These are phyloP conservation scores for Trachelus iudaicus DNA, from an alignment of 2,888 invertebrate species.

Conservation along the genomic window DNA sequence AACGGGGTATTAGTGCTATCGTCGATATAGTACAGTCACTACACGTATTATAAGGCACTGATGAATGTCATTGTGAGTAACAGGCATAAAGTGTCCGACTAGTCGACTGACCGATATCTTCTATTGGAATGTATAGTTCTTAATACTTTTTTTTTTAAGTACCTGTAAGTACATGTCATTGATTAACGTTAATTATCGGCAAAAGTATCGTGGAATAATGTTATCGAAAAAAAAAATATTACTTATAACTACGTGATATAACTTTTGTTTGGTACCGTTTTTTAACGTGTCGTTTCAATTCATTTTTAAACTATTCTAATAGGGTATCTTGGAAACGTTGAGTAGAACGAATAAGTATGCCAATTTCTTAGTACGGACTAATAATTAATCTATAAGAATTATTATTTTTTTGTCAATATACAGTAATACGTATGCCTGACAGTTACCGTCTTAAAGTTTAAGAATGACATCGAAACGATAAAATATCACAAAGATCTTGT, in stretches of 20 bases:
- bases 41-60: neutral
- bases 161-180: neutral
- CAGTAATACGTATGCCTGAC: neutral
- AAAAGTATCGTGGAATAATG: neutral
- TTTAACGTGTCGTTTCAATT: neutral
- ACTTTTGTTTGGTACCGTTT: neutral
- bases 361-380: neutral
- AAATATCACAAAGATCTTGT: neutral
- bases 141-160: neutral
- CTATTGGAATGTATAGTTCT: neutral
- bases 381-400: neutral
- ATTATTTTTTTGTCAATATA: neutral
- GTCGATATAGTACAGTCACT: neutral
- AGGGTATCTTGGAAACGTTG: neutral
- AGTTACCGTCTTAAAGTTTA: neutral
- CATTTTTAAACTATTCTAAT: neutral
- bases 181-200: neutral
- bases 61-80: neutral
- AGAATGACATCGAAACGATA: neutral
- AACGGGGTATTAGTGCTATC: slow-evolving; percentile 37
- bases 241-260: neutral
- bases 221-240: neutral
- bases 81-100: neutral
- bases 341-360: neutral
- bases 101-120: neutral